Conservation (phyloP, 53 echinoderm and acorn worm genomes). For the Holothuria leucospilota region DNA sequence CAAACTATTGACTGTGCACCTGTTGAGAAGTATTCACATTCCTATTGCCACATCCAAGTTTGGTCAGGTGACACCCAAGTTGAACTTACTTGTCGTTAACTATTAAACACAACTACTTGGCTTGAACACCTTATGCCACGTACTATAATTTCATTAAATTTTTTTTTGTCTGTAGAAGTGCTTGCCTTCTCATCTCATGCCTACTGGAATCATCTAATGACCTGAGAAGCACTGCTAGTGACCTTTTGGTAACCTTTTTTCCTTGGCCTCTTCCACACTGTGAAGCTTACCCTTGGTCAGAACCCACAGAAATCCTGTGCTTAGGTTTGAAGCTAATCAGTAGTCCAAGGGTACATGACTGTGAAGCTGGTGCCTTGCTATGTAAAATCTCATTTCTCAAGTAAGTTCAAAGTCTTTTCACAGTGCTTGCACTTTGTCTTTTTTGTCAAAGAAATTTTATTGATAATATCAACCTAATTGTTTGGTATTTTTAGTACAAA, state of each 20-base stretch:
- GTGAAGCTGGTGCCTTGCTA: conserved; percentile 87
- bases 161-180: conserved; percentile 62
- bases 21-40: no score
- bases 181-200: conserved; percentile 75
- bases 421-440: neutral
- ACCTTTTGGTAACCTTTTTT: conserved; percentile 71
- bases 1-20: no score
- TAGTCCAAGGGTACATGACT: conserved; percentile 86
- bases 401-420: conserved; percentile 51
- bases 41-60: no score
- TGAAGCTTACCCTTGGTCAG: conserved; percentile 64
- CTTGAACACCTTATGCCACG: no score
- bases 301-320: conserved; percentile 73
- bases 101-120: no score
- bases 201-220: conserved; percentile 90
- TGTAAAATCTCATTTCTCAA: conserved; percentile 84
- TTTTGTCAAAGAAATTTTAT: neutral
- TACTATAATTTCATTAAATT: neutral
- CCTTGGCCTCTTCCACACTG: conserved; percentile 80
- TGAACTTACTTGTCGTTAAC: no score
- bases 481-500: no score
- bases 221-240: conserved; percentile 71
- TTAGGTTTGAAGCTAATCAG: conserved; percentile 80
- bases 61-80: no score
- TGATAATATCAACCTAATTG: no score